A percentile compares a stretch with the other conserved stretches of the same genome.
These are phyloP conservation scores for Urocyon cinereoargenteus DNA, from an alignment of 2,797 vertebrate species.

Conservation along the genomic window DNA sequence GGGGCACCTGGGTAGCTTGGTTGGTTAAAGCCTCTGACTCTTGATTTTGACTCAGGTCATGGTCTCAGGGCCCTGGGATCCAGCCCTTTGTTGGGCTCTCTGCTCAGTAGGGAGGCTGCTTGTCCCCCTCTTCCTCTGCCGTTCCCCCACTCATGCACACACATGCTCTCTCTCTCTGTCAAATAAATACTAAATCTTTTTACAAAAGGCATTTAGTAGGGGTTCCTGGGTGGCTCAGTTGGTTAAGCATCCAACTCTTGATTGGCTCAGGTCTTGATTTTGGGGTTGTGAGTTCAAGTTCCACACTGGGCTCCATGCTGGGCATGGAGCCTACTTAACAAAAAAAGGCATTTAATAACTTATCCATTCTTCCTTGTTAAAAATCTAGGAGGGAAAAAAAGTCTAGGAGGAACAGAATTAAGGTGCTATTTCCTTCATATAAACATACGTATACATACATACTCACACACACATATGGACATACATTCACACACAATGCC, in stretches of 20 bases:
- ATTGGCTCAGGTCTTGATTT: not conserved
- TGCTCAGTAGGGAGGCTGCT: not conserved
- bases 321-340: not conserved
- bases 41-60: not conserved
- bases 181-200: not conserved
- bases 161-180: not conserved
- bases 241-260: not conserved
- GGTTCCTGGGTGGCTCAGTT: not conserved
- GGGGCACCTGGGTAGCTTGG: not conserved
- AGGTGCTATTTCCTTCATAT: not conserved
- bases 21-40: not conserved
- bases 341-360: not conserved
- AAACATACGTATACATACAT: not conserved
- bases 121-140: not conserved
- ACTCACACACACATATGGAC: not conserved
- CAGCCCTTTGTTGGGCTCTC: not conserved
- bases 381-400: slow-evolving; percentile 15
- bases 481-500: not conserved
- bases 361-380: not conserved
- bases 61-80: not conserved
- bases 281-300: not conserved
- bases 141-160: not conserved
- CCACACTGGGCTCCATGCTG: not conserved
- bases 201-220: not conserved
- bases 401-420: not conserved